phyloP scores from a whole-genome alignment of 1,140 invertebrate species.

The Dendrolimus kikuchii region DNA sequence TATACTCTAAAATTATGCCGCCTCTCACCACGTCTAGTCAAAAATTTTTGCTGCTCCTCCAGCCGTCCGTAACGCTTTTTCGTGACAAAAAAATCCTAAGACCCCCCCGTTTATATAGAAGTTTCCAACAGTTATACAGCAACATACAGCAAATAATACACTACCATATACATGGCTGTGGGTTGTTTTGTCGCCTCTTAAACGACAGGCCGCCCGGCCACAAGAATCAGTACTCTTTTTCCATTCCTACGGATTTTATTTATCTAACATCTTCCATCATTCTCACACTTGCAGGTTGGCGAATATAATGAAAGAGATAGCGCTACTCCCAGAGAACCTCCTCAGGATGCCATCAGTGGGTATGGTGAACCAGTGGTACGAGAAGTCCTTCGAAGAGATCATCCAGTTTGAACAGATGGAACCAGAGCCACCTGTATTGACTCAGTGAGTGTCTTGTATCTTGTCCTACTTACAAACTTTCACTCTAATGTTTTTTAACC shows the following conservation, averaged over 20 bases:
- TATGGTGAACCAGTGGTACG: conserved; percentile 93
- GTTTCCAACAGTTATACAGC: too few species aligned
- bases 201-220: too few species aligned
- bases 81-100: too few species aligned
- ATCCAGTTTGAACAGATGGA: conserved; percentile 91
- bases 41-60: too few species aligned
- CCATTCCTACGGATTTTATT: not conserved
- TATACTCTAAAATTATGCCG: too few species aligned
- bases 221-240: not conserved
- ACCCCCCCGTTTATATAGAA: too few species aligned
- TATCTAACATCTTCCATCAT: conserved; percentile 2
- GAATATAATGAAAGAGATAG: conserved; percentile 99
- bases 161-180: too few species aligned
- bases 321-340: conserved; percentile 91
- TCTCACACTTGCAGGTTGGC: conserved; percentile 78
- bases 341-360: conserved; percentile 91
- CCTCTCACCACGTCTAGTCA: too few species aligned
- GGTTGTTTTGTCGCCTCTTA: too few species aligned
- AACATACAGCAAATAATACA: too few species aligned
- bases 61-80: too few species aligned
- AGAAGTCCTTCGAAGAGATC: conserved; percentile 93
- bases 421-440: conserved; percentile 67
- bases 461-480: not conserved
- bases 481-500: too few species aligned
- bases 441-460: conserved; percentile 34